Evolutionary conservation across 2,113 vertebrate species (phyloP), one percentile per base, ranked within the genome.

Genomic region (Mus musculus): DNA sequence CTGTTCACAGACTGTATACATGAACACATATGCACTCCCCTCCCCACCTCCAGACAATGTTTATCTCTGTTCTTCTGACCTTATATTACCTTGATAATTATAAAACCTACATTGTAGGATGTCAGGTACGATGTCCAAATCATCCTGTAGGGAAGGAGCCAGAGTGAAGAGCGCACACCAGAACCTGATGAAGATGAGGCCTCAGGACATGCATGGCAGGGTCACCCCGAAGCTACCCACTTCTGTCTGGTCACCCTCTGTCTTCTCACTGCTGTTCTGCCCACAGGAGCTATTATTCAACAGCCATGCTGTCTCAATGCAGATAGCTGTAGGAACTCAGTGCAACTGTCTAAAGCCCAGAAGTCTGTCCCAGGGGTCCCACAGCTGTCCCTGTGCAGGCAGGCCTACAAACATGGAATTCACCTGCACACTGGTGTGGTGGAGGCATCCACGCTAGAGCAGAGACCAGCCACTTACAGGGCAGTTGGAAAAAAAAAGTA

Each of bases 131-230:
- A n/a, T 16, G 22, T 71, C 76, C 20, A 30, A 14, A 16, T 71
- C 76, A 28, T 4, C 91, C 19, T 30, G 5, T 19, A 3, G 5
- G 8, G 42, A 13, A 61, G 36, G 49, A 36, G 19, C 17, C n/a
- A 24, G 30, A 24, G 14, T 7, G 1, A 52, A n/a, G 22, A 28
- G 26, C 1, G 0, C 8, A 52, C 28, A 24, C 19, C n/a, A 7
- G 36, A 49, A 11, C 59, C 81, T 69, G 26, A 76, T 36, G 71
- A 59, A 63, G 16, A 56, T 30, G 39, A 30, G 22, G 14, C 63
- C 73, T 28, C 0, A 2, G 54, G n/a, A 30, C 1, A 3, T 59
- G 49, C 42, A 20, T 26, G 3, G 19, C 8, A 46, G 0, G 52
- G 13, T 71, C 49, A 22, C 22, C 30, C 11, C 1, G 33, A 54